Evolutionary conservation across 2,888 invertebrate species (phyloP).

Genomic region (Ophonus ardosiacus): DNA sequence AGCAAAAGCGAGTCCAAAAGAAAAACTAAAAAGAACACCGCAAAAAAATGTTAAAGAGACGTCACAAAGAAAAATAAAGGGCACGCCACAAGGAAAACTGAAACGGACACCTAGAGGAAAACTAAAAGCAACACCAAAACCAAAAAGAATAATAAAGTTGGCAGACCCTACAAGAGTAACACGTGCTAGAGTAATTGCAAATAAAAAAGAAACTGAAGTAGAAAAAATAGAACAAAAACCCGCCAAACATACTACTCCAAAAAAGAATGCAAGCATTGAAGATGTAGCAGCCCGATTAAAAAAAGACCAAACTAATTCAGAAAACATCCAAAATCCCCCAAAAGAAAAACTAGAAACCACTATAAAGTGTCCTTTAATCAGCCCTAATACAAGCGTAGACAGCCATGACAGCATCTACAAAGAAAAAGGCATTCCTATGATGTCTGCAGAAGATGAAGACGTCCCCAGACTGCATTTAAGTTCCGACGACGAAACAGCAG

Average conservation of each 20-base stretch:
- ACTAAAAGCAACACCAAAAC: neutral
- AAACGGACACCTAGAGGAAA: neutral
- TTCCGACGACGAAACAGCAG: constrained; percentile 68
- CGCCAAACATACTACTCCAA: neutral
- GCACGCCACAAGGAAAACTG: neutral
- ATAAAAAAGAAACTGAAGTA: constrained; percentile 50
- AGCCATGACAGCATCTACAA: neutral
- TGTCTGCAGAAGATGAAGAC: constrained; percentile 53
- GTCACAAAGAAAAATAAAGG: neutral
- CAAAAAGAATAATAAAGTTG: no score
- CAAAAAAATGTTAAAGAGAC: neutral
- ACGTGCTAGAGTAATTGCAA: constrained; percentile 28
- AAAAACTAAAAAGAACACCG: neutral
- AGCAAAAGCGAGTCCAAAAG: neutral
- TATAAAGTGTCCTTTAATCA: constrained; percentile 6
- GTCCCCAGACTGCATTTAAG: constrained; percentile 66
- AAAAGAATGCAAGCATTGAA: constrained; percentile 50
- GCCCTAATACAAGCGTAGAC: constrained; percentile 44
- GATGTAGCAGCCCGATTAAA: constrained; percentile 49
- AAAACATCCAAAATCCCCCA: neutral
- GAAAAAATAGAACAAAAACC: constrained; percentile 20
- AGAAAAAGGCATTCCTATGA: neutral
- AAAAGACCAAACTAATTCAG: constrained; percentile 42
- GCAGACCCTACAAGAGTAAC: constrained; percentile 9
- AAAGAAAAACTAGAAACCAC: constrained; percentile 14